phyloP scores from a whole-genome alignment of 2,113 vertebrate genomes.

The Guaruba guarouba region DNA sequence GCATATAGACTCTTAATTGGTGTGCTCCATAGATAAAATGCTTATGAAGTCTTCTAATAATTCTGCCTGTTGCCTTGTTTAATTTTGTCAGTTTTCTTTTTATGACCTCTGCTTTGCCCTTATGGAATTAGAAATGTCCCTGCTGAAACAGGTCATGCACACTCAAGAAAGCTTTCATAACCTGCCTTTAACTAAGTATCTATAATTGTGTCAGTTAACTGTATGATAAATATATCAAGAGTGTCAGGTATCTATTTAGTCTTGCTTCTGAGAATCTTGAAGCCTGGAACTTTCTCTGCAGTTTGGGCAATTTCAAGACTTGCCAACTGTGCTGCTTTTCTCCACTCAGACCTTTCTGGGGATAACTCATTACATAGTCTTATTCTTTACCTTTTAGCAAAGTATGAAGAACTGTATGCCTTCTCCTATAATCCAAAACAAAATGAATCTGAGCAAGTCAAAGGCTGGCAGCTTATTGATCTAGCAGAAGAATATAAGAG shows the following conservation, averaged over 20 bases:
- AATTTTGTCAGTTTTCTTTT: background rate
- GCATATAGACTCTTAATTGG: background rate
- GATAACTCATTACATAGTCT: background rate
- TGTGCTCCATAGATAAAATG: background rate
- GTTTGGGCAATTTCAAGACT: background rate
- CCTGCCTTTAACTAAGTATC: background rate
- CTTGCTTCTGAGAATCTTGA: background rate
- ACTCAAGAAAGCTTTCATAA: background rate
- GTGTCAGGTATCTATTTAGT: background rate
- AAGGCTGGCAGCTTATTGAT: slow-evolving; percentile 92
- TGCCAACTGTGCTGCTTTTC: background rate
- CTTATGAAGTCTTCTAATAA: background rate
- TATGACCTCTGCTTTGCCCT: background rate
- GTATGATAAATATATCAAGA: background rate
- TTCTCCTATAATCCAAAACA: slow-evolving; percentile 98
- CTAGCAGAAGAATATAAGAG: slow-evolving; percentile 88
- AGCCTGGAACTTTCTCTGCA: background rate
- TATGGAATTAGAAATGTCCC: background rate
- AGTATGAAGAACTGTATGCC: slow-evolving; percentile 90
- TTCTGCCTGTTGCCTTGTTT: background rate
- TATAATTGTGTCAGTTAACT: background rate
- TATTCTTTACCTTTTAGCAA: slow-evolving; percentile 30
- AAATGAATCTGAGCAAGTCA: slow-evolving; percentile 87
- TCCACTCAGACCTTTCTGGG: background rate
- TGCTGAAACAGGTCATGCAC: background rate